Evolutionary conservation across 2,113 vertebrate genomes (phyloP).

Genomic region (Pica pica): DNA sequence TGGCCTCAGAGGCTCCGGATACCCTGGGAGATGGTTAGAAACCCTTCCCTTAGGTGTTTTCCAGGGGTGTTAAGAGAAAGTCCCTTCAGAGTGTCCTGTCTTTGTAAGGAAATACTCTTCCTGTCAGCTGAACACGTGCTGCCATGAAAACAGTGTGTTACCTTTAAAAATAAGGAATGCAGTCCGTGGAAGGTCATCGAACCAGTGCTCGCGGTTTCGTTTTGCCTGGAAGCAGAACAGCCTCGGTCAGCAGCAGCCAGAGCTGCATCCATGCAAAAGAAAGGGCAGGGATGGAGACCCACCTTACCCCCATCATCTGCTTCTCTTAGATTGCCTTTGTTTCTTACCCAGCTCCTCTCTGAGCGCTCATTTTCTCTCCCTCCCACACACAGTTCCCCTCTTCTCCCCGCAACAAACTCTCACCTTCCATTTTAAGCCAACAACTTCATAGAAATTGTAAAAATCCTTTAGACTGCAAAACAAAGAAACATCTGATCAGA

Average conservation of each 20-base stretch:
- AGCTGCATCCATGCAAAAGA: background rate
- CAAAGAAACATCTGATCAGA: slow-evolving; percentile 5
- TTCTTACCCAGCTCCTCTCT: background rate
- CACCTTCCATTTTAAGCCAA: slow-evolving; percentile 96
- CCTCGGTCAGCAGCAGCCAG: background rate
- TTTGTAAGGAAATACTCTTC: background rate
- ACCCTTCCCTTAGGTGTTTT: background rate
- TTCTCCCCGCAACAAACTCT: background rate
- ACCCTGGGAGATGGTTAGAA: background rate
- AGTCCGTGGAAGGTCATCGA: slow-evolving; percentile 93
- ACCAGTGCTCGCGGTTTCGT: slow-evolving; percentile 91
- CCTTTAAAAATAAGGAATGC: slow-evolving; percentile 97
- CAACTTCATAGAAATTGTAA: slow-evolving; percentile 95
- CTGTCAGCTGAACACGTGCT: background rate
- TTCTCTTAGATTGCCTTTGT: background rate
- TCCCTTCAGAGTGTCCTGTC: background rate
- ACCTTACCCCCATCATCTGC: background rate
- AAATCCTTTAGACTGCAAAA: slow-evolving; percentile 88
- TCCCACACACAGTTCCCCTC: background rate
- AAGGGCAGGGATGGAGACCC: background rate
- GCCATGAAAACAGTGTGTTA: background rate
- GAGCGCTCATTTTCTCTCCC: background rate
- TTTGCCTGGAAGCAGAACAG: slow-evolving; percentile 74
- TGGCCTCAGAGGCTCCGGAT: background rate
- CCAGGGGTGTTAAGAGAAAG: background rate